Evolutionary conservation across 2,797 vertebrate species (phyloP).

Genomic region (Gymnothorax javanicus): DNA sequence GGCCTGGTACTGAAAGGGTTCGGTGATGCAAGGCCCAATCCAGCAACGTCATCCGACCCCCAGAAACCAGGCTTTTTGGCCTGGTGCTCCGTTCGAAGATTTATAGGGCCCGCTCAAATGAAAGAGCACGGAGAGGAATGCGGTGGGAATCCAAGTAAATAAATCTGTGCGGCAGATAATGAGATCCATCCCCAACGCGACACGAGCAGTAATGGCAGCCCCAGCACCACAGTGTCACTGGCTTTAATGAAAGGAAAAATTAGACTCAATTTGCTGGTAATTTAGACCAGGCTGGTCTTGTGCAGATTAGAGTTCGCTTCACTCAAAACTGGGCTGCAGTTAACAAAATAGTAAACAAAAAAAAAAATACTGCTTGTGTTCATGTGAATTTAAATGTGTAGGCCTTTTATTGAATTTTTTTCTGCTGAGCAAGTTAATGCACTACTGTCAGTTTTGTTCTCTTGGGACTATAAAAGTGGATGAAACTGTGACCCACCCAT

Average conservation of each 20-base stretch:
- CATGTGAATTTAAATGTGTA: constrained; percentile 33
- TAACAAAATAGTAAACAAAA: constrained; percentile 35
- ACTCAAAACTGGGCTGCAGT: neutral
- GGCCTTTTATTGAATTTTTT: neutral
- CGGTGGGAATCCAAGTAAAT: constrained; percentile 64
- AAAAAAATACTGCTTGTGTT: constrained; percentile 40
- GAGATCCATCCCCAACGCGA: constrained; percentile 61
- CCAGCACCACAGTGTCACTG: constrained; percentile 63
- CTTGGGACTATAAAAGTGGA: neutral
- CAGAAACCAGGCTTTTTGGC: constrained; percentile 22
- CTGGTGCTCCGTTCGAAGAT: constrained; percentile 52
- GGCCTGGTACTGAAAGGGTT: constrained; percentile 23
- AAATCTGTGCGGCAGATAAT: constrained; percentile 67
- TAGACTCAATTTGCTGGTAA: constrained; percentile 67
- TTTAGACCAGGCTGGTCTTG: constrained; percentile 58
- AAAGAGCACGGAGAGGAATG: constrained; percentile 60
- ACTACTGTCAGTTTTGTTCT: neutral
- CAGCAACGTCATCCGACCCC: neutral
- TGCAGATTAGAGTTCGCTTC: constrained; percentile 12
- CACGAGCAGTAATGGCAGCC: constrained; percentile 64
- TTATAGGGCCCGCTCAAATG: constrained; percentile 47
- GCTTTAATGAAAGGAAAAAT: constrained; percentile 65
- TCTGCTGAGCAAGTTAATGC: neutral
- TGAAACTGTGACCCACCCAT: neutral
- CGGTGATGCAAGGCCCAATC: constrained; percentile 50